Evolutionary conservation across 2,888 invertebrate species (phyloP).

Genomic region (Drosophila percnosoma): DNA sequence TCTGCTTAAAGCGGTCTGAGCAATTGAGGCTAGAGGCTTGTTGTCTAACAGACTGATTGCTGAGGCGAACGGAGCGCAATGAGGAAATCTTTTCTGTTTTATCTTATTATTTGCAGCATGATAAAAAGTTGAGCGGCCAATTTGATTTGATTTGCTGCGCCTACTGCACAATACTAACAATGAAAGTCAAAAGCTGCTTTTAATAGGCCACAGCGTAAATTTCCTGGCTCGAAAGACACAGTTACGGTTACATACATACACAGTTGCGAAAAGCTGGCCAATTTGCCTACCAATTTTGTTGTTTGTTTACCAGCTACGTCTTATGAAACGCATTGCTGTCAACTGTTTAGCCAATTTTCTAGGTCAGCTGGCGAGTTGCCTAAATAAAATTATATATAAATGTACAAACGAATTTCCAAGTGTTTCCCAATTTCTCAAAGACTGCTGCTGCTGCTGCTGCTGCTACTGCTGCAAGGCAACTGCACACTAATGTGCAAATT

Average conservation of each 20-base stretch:
- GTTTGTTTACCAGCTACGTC: conserved; percentile 7
- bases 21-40: conserved; percentile 3
- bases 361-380: conserved; percentile 52
- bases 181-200: conserved; percentile 60
- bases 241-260: conserved; percentile 37
- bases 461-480: conserved; percentile 10
- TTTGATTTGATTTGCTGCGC: conserved; percentile 47
- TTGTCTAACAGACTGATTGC: conserved; percentile 39
- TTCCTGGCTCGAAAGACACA: conserved; percentile 59
- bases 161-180: conserved; percentile 46
- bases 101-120: conserved; percentile 38
- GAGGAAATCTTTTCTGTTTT: conserved; percentile 61
- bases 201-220: conserved; percentile 62
- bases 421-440: conserved; percentile 28
- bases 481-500: conserved; percentile 69
- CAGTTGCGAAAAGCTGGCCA: conserved; percentile 53
- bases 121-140: conserved; percentile 36
- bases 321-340: conserved; percentile 45
- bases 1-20: conserved; percentile 21
- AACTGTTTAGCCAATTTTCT: conserved; percentile 53
- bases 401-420: conserved; percentile 29
- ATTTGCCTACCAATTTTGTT: conserved; percentile 57
- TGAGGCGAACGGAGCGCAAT: conserved; percentile 56
- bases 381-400: conserved; percentile 20
- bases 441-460: conserved; percentile 1